A percentile compares a stretch with the other conserved stretches of the same genome.
Conservation (phyloP, 2,113 vertebrate species). For the Osmerus mordax region DNA sequence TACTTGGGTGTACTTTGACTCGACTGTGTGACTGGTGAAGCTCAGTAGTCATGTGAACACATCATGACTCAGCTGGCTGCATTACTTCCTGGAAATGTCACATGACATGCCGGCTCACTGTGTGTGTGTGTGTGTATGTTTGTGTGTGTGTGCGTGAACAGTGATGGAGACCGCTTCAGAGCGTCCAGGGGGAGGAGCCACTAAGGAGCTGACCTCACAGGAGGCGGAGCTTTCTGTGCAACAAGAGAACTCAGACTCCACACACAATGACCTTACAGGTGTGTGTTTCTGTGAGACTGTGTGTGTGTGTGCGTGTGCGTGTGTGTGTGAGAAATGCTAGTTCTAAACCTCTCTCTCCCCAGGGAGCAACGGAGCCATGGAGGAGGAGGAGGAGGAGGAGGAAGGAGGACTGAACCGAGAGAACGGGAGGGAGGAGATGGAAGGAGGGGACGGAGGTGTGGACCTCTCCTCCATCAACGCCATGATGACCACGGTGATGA, state of each 20-base stretch:
- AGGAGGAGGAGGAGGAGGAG: background rate
- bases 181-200: background rate
- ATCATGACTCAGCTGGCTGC: too few species aligned
- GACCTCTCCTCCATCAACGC: conserved; percentile 80
- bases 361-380: conserved; percentile 8
- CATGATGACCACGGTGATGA: conserved; percentile 86
- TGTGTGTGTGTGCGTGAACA: conserved; percentile 4
- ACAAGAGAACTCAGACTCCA: background rate
- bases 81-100: too few species aligned
- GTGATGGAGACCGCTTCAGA: conserved; percentile 6
- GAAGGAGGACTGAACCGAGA: background rate
- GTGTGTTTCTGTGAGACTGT: background rate
- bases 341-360: background rate
- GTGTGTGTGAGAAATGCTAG: background rate
- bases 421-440: conserved; percentile 9
- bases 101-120: too few species aligned
- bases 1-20: too few species aligned
- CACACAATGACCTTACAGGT: conserved; percentile 7
- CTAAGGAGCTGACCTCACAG: background rate
- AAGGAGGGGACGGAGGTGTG: conserved; percentile 60
- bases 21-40: too few species aligned
- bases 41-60: too few species aligned
- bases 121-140: background rate
- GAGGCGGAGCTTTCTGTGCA: background rate
- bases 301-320: background rate